Evolutionary conservation across 2,888 invertebrate species (phyloP).

Genomic region (Nemotelus nigrinus): DNA sequence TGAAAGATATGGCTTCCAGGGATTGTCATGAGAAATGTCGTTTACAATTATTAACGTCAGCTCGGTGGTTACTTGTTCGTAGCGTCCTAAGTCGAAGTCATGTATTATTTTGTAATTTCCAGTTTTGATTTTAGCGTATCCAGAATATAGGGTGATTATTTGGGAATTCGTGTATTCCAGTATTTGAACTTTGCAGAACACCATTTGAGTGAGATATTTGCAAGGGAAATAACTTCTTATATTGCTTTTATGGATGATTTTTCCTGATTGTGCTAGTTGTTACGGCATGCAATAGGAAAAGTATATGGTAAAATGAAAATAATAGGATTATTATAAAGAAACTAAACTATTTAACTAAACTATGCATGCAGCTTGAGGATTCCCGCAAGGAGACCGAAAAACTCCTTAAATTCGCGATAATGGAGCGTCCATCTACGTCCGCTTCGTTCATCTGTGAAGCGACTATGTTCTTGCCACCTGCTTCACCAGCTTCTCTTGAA

Average conservation of each 20-base stretch:
- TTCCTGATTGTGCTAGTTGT: constrained; percentile 42
- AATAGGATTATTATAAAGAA: too few relatives aligned
- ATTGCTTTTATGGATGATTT: constrained; percentile 45
- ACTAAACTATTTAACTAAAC: too few relatives aligned
- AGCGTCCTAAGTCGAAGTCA: constrained; percentile 20
- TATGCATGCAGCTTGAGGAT: too few relatives aligned
- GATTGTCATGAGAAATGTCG: constrained; percentile 19
- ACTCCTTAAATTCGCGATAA: too few relatives aligned
- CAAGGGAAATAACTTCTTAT: constrained; percentile 34
- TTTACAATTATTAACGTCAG: neutral
- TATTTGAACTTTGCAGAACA: neutral
- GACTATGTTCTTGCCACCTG: too few relatives aligned
- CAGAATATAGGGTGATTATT: constrained; percentile 11
- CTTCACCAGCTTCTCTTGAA: too few relatives aligned
- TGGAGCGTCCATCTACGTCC: too few relatives aligned
- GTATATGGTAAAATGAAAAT: too few relatives aligned
- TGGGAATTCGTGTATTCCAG: constrained; percentile 1
- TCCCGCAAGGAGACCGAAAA: too few relatives aligned
- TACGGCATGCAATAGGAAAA: too few relatives aligned
- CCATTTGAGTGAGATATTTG: neutral
- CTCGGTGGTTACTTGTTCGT: constrained; percentile 25
- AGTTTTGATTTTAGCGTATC: constrained; percentile 17
- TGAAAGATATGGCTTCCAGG: constrained; percentile 12
- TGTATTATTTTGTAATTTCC: constrained; percentile 20
- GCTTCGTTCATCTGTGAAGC: too few relatives aligned